These are phyloP conservation scores for Clitarchus hookeri DNA, from an alignment of 2,888 invertebrate species.

Conservation along the genomic window DNA sequence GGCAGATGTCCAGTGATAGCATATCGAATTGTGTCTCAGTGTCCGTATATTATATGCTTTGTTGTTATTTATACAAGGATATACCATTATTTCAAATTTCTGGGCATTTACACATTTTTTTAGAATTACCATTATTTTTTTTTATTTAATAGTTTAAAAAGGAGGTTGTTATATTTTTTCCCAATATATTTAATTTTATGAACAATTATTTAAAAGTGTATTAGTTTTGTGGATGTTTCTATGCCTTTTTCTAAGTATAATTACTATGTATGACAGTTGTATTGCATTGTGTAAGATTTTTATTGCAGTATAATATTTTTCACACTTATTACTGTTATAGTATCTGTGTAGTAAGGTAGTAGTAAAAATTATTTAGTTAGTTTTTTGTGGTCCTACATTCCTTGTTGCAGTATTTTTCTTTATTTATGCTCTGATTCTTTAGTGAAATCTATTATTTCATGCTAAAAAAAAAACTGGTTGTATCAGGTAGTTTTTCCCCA, in stretches of 20 bases:
- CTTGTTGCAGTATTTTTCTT: slow-evolving; percentile 2
- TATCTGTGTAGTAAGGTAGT: neutral
- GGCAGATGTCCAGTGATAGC: neutral
- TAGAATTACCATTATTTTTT: neutral
- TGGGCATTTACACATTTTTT: neutral
- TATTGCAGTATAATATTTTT: neutral
- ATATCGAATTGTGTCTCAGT: neutral
- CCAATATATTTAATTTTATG: neutral
- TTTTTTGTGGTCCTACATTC: neutral
- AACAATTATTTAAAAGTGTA: neutral
- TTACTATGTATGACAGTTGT: neutral
- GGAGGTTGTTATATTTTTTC: too few relatives aligned
- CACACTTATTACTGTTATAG: neutral
- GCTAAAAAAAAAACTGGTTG: neutral
- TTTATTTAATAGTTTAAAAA: neutral
- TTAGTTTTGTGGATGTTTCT: too few relatives aligned
- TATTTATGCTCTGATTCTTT: neutral
- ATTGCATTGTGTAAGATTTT: neutral
- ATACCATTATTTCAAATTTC: neutral
- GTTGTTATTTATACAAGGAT: neutral
- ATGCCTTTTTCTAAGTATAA: too few relatives aligned
- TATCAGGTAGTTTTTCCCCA: neutral
- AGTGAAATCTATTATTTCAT: neutral
- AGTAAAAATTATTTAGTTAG: neutral
- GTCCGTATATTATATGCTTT: neutral